These are phyloP conservation scores for Lutjanus campechanus DNA, from an alignment of 2,797 vertebrate genomes.

Conservation along the genomic window DNA sequence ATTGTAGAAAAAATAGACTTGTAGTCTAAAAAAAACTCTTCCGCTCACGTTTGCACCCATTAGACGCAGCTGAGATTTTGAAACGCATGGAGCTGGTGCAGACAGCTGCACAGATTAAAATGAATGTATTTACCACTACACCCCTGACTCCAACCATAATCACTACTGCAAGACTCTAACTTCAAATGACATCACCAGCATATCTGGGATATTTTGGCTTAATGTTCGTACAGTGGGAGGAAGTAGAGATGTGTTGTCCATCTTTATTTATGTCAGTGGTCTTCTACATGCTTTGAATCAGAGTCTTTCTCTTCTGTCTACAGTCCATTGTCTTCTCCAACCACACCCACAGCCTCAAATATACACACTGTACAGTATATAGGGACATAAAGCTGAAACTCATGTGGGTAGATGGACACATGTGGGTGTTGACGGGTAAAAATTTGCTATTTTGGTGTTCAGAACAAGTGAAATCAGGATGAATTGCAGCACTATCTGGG, in stretches of 20 bases:
- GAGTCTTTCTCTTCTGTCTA: constrained; percentile 16
- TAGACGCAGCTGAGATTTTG: no score
- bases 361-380: not conserved
- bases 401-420: constrained; percentile 27
- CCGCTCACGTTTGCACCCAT: no score
- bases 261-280: not conserved
- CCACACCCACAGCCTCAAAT: not conserved
- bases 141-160: no score
- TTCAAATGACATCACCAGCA: no score
- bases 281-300: not conserved
- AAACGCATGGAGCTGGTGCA: no score
- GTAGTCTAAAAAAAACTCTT: no score
- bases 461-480: constrained; percentile 19
- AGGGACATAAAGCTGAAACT: constrained; percentile 12
- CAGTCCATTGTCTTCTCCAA: not conserved
- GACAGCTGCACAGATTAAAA: no score
- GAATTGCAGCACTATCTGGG: constrained; percentile 1
- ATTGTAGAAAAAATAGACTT: no score
- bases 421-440: constrained; percentile 22
- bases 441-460: constrained; percentile 36
- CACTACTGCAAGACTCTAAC: no score
- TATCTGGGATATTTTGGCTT: no score
- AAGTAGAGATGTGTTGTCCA: not conserved
- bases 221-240: no score
- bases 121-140: no score